Conservation (phyloP, 2,888 invertebrate species). For the Pharmacophagus antenor region DNA sequence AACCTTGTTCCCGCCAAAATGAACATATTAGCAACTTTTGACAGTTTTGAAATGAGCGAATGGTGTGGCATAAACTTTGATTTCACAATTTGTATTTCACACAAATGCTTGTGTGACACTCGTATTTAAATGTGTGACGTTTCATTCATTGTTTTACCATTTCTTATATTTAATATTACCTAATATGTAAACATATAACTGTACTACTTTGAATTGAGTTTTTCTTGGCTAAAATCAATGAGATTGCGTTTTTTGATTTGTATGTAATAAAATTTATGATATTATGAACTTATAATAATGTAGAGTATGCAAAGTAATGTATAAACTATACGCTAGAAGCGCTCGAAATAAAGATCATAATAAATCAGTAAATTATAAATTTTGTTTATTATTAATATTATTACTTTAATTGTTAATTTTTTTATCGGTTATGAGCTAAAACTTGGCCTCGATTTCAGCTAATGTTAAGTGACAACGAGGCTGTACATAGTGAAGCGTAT, state of each 20-base stretch:
- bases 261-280: background rate
- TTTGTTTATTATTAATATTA: too few species aligned
- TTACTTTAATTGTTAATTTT: too few species aligned
- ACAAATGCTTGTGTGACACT: conserved; percentile 8
- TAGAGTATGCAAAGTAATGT: too few species aligned
- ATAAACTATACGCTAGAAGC: too few species aligned
- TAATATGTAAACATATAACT: background rate
- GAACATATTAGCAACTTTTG: conserved; percentile 19
- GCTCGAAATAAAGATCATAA: too few species aligned
- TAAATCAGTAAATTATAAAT: too few species aligned
- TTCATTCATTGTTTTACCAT: too few species aligned
- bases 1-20: background rate
- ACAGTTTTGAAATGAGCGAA: conserved; percentile 18
- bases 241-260: background rate
- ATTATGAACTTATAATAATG: too few species aligned
- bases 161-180: background rate
- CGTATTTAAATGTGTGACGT: conserved; percentile 5
- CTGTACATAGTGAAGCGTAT: too few species aligned
- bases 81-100: conserved; percentile 14
- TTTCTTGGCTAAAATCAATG: background rate
- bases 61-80: background rate
- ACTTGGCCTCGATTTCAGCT: too few species aligned
- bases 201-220: background rate
- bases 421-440: too few species aligned
- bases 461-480: too few species aligned